Base-by-base conservation (phyloP, 1,140 invertebrate genomes). In the Drosophila pachea region DNA sequence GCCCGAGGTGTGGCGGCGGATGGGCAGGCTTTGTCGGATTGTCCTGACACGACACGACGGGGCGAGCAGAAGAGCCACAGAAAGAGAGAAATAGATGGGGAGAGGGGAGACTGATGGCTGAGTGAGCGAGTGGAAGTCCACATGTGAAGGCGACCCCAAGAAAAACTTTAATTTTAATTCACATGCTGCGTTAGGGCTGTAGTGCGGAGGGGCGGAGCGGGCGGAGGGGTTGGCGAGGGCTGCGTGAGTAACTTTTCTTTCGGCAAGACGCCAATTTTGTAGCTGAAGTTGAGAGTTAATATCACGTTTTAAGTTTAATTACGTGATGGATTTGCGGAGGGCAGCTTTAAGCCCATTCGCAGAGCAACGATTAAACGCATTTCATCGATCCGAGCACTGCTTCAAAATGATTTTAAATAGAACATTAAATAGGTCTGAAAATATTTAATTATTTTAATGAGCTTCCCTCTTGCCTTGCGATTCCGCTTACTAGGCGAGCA, bases 301-400 rank as follows among this genome's bases (percentile, higher is more conserved):
- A 83, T 82, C 78, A 82, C 78, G 71, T 82, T 67, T 77, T 73
- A 69, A 69, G 78, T 73, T 82, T 78, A 78, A 83, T 78, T 78
- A 83, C 79, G 79, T 83, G 79, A 78, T 75, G 64, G 79, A 75
- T 83, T 72, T 68, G 58, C 47, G 38, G 54, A 38, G 31, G 2
- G 42, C n/a, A 43, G 52, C 54, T 77, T 71, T 55, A 70, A 78
- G 61, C 48, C 54, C 55, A n/a, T n/a, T n/a, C n/a, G n/a, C n/a
- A n/a, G n/a, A n/a, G n/a, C n/a, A n/a, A n/a, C n/a, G n/a, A n/a
- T n/a, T n/a, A n/a, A n/a, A n/a, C n/a, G n/a, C n/a, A n/a, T n/a
- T n/a, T 32, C 7, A 35, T 33, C 14, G 14, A 12, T 47, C 9
- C 16, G 6, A 22, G 38, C 8, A 8, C 4, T 42, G n/a, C 40